Base-by-base conservation (phyloP, 2,113 vertebrate species). In the Gobiocypris rarus region DNA sequence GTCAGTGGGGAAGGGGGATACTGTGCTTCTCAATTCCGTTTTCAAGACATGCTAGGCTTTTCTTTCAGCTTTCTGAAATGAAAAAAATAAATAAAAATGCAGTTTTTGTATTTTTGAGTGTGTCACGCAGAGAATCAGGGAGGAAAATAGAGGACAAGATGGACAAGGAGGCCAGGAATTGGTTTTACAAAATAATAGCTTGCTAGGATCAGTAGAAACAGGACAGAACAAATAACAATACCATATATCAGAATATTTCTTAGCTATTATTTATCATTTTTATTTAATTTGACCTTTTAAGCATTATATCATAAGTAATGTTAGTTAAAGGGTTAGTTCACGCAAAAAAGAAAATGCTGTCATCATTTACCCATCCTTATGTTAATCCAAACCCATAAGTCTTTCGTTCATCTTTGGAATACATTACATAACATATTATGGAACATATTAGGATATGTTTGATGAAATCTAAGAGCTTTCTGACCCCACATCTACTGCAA, bases 1-100 rank as follows among this genome's bases (percentile, higher is more conserved):
- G 59, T 28, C 43, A 52, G 17, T 31, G 59, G 17, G 43, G 43
- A 80, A 80, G 15, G 61, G 41, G n/a, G 48, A 77, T 31, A 34
- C 73, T 70, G 24, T 58, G 75, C 59, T 75, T 63, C 71, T 78
- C 48, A 43, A 50, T 82, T 83, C 43, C 19, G 19, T 19, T 59
- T 59, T 59, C 15, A 59, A 63, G 10, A 61, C 17, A 2, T 70
- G 69, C 52, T 31, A 54, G 38, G 34, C 34, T 17, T 78, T 78
- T 26, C 1, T 61, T 50, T 43, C 56, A 26, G 10, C 24, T 54
- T 78, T 38, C n/a, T 61, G 56, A 76, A 78, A 43, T 61, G 11
- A 45, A 59, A n/a, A 8, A 61, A 28, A 78, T n/a, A 78, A 63
- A 34, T 3, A 34, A 34, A 34, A 31, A 31, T 28, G 14, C 13